Evolutionary conservation across 2,888 invertebrate species (phyloP), one percentile per base, ranked within the genome.

Genomic region (Calameuta filiformis): DNA sequence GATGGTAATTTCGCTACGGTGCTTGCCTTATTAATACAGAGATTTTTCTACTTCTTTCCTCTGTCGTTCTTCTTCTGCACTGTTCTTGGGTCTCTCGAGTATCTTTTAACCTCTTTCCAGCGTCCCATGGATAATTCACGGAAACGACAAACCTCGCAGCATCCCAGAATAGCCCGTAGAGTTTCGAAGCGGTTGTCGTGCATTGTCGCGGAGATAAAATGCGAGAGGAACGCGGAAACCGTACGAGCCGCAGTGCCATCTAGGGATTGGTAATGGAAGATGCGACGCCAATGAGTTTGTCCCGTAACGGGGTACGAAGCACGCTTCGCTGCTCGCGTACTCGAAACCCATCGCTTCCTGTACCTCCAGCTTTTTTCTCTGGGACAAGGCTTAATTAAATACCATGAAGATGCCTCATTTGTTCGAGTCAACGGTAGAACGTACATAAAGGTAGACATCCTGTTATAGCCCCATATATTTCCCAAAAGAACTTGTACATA

Each of bases 281-380:
- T 69, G 76, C 78, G 83, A 86, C 86, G 85, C 81, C 85, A 85
- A 79, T 85, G 84, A 35, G 73, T 78, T 76, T 79, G 83, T 84
- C 79, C 80, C 77, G 80, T 85, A 87, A 87, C 85, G 85, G 85
- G 79, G 80, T 81, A 80, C 79, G 81, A 78, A 81, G 79, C 78
- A 83, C 83, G 84, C 78, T 82, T 71, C 79, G 82, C 75, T 85
- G 82, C 80, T 76, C 79, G 81, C 80, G 79, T 79, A 84, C 82
- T 83, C 85, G 80, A 85, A 84, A 86, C 87, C 82, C 86, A 84
- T 85, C 80, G 82, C 85, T 85, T 85, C 85, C 86, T 84, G 86
- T 79, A 81, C 75, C 82, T 82, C 79, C 82, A 76, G 81, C 87
- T 87, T 87, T 84, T 85, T 85, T 80, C 76, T 73, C 35, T 73